Evolutionary conservation across 1,140 invertebrate genomes (phyloP).

Genomic region (Stenopsyche tienmushanensis): DNA sequence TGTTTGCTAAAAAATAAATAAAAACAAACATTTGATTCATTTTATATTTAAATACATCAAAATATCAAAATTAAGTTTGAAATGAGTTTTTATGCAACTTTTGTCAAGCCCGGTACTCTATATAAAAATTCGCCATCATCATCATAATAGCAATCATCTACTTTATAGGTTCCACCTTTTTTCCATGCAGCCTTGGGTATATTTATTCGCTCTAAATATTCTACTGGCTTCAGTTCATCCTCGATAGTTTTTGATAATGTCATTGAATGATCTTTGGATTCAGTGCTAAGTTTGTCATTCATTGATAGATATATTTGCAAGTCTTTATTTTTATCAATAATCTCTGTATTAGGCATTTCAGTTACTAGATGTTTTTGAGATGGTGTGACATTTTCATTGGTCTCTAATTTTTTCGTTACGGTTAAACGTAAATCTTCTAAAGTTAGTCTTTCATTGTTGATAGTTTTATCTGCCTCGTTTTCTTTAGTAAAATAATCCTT

Average conservation of each 20-base stretch:
- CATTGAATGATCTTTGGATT: background rate
- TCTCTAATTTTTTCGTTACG: background rate
- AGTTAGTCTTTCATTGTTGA: conserved; percentile 4
- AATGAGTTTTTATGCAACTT: too few species aligned
- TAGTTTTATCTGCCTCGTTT: too few species aligned
- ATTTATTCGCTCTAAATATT: conserved; percentile 54
- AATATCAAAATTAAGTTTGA: too few species aligned
- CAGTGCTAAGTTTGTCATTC: background rate
- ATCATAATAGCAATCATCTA: conserved; percentile 76
- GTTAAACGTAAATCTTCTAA: background rate
- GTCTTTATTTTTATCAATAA: background rate
- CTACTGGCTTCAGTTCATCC: background rate
- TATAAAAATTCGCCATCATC: conserved; percentile 75
- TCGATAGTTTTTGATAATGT: too few species aligned
- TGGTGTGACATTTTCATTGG: background rate
- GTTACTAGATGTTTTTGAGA: background rate
- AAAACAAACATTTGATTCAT: too few species aligned
- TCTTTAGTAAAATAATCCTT: too few species aligned
- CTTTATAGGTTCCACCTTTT: conserved; percentile 64
- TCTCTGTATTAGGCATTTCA: background rate
- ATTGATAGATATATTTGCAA: too few species aligned
- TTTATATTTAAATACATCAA: too few species aligned
- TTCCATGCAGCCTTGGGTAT: conserved; percentile 64
- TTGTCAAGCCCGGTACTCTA: conserved; percentile 69
- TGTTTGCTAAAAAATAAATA: too few species aligned